phyloP scores from a whole-genome alignment of 2,113 vertebrate species.

The Catharus fuscescens region DNA sequence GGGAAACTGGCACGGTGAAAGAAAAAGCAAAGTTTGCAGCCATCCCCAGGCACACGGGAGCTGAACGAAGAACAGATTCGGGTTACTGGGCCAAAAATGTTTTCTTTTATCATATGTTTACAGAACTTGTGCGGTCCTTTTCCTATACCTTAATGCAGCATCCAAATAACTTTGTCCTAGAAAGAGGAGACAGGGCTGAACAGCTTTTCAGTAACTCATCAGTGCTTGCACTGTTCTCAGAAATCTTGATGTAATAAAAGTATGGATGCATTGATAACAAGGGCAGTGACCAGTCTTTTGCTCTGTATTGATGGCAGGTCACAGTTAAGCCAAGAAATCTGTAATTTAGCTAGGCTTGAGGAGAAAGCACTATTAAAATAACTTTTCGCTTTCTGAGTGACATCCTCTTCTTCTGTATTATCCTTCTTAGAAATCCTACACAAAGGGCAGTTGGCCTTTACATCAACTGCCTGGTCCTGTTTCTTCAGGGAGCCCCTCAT shows the following conservation, averaged over 20 bases:
- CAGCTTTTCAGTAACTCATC: neutral
- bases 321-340: neutral
- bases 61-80: neutral
- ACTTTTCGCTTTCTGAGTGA: neutral
- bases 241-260: neutral
- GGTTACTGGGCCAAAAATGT: neutral
- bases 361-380: neutral
- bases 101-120: neutral
- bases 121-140: neutral
- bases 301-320: neutral
- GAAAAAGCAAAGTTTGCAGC: neutral
- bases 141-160: neutral
- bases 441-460: neutral
- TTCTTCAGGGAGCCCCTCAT: neutral
- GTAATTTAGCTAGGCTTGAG: neutral
- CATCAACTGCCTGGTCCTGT: neutral
- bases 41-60: rapidly evolving
- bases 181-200: neutral
- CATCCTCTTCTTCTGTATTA: neutral
- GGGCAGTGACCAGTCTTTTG: neutral
- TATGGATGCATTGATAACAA: neutral
- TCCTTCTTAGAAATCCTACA: neutral
- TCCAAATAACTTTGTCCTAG: neutral
- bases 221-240: neutral
- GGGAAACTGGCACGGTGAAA: neutral